These are phyloP conservation scores for Gymnogyps californianus DNA, from an alignment of 2,113 vertebrate genomes.

Conservation along the genomic window DNA sequence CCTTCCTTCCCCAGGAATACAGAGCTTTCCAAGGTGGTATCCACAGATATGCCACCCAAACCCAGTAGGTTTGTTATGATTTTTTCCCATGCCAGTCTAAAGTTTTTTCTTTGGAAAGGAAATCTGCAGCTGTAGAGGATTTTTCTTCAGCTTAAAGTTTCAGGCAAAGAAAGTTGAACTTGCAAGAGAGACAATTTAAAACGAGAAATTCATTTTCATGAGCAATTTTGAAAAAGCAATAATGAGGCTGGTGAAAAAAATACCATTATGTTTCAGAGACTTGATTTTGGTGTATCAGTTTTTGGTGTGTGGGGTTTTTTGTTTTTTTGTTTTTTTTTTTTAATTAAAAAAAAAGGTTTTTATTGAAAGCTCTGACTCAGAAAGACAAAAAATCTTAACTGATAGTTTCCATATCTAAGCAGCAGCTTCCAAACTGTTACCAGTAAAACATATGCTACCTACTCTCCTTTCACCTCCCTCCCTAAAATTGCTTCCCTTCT, in stretches of 20 bases:
- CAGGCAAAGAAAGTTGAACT: background rate
- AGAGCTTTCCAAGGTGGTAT: background rate
- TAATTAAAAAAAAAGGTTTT: background rate
- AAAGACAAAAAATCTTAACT: background rate
- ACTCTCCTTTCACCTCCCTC: background rate
- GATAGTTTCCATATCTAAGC: background rate
- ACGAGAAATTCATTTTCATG: background rate
- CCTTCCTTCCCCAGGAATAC: background rate
- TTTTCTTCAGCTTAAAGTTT: background rate
- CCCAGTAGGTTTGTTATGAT: accelerated
- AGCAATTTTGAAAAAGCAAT: background rate
- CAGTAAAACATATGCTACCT: background rate
- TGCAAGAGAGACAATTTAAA: background rate
- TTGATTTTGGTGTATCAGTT: background rate
- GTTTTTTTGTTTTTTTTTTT: background rate
- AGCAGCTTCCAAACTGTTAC: background rate
- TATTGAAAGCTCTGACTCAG: background rate
- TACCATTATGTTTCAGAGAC: background rate
- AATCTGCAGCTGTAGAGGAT: background rate
- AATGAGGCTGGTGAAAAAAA: background rate
- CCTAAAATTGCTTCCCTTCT: background rate
- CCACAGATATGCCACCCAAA: background rate
- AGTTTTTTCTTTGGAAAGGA: background rate
- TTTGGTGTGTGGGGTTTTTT: background rate
- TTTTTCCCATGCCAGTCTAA: background rate